These are phyloP conservation scores for Zhengitettix transpicula DNA, from an alignment of 2,888 invertebrate species.

Conservation along the genomic window DNA sequence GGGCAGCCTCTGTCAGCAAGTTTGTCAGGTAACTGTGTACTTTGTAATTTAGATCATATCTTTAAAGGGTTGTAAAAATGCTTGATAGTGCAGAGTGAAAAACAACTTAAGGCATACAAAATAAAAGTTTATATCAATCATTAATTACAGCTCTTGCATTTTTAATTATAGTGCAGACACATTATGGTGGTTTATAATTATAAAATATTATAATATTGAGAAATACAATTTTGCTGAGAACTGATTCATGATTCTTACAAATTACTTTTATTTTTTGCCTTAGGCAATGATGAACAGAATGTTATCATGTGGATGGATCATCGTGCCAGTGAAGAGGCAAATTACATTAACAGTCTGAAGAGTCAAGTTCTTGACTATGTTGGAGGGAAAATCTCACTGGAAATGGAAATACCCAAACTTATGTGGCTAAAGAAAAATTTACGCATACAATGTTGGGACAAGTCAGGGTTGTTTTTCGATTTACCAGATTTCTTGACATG, in stretches of 20 bases:
- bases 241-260: constrained; percentile 1
- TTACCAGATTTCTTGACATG: constrained; percentile 87
- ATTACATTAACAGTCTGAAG: constrained; percentile 54
- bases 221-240: too few relatives aligned
- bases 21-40: constrained; percentile 31
- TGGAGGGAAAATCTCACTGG: constrained; percentile 85
- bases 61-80: too few relatives aligned
- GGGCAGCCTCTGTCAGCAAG: constrained; percentile 55
- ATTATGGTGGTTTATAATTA: not conserved
- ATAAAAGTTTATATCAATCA: too few relatives aligned
- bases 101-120: too few relatives aligned
- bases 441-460: constrained; percentile 42
- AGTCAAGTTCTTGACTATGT: constrained; percentile 69
- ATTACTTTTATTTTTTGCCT: not conserved
- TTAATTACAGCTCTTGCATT: too few relatives aligned
- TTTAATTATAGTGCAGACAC: too few relatives aligned
- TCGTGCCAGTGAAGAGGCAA: constrained; percentile 63
- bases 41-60: too few relatives aligned
- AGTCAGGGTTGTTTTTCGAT: constrained; percentile 68
- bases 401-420: constrained; percentile 92
- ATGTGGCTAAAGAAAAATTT: constrained; percentile 77
- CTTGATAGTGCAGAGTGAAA: too few relatives aligned
- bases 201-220: not conserved
- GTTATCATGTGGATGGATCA: constrained; percentile 90
- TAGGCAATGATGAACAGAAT: constrained; percentile 55